Percentiles rank a stretch among this genome's conserved stretches.
Conservation (phyloP, 2,797 vertebrate species). For the Sebastiscus albofasciatus region DNA sequence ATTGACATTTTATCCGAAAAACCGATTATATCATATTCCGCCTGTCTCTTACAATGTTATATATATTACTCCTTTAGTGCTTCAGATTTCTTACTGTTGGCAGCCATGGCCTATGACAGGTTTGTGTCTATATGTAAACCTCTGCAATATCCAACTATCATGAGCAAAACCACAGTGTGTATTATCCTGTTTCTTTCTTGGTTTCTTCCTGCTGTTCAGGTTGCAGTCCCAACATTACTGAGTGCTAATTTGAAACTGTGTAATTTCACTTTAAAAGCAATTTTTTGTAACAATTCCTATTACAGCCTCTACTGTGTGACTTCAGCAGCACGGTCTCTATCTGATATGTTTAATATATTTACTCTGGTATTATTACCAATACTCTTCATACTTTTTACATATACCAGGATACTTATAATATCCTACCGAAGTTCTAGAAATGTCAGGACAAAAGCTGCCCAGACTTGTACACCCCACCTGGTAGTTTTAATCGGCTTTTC, state of each 20-base stretch:
- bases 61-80: not conserved
- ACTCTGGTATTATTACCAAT: not conserved
- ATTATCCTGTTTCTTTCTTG: not conserved
- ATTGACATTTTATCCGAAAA: conserved; percentile 25
- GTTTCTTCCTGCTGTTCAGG: conserved; percentile 14
- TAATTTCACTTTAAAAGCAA: not conserved
- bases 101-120: conserved; percentile 45
- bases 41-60: conserved; percentile 33
- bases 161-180: conserved; percentile 11
- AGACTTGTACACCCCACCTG: conserved; percentile 55
- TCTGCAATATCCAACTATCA: conserved; percentile 23
- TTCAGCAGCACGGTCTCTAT: fast-evolving
- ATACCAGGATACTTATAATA: conserved; percentile 38
- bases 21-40: conserved; percentile 22
- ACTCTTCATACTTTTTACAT: conserved; percentile 46
- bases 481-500: conserved; percentile 33
- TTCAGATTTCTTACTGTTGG: conserved; percentile 29
- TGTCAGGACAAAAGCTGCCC: conserved; percentile 29
- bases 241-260: not conserved
- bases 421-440: not conserved
- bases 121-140: conserved; percentile 46
- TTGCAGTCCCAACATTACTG: not conserved
- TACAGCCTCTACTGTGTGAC: not conserved
- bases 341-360: not conserved
- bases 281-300: not conserved